Percentiles rank a stretch among this genome's conserved stretches.
Evolutionary conservation across 1,140 invertebrate species (phyloP).

Genomic region (Lordiphosa clarofinis): DNA sequence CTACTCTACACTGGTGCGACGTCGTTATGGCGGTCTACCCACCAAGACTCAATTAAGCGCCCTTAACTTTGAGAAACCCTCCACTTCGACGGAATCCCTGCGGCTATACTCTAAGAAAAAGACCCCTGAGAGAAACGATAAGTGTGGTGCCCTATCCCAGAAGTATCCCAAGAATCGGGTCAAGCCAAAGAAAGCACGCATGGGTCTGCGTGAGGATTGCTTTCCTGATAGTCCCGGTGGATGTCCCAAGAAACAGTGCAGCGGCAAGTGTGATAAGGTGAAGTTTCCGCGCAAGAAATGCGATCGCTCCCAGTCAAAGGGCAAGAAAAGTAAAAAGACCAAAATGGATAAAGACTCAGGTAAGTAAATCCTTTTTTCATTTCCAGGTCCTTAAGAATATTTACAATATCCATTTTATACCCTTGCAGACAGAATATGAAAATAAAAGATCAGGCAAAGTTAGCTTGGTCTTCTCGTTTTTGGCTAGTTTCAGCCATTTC

Average conservation of each 20-base stretch:
- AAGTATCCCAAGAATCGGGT: constrained; percentile 25
- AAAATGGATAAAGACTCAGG: background rate
- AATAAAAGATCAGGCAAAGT: too few relatives aligned
- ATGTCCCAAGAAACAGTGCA: constrained; percentile 15
- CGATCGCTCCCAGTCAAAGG: constrained; percentile 5
- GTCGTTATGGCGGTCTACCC: constrained; percentile 14
- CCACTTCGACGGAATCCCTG: background rate
- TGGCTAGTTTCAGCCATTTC: too few relatives aligned
- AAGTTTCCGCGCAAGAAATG: constrained; percentile 49
- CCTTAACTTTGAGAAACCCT: background rate
- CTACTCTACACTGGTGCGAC: constrained; percentile 12
- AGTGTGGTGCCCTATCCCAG: constrained; percentile 15
- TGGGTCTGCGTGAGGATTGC: constrained; percentile 33
- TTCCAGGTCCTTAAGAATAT: too few relatives aligned
- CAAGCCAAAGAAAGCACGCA: constrained; percentile 33
- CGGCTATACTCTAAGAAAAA: constrained; percentile 19
- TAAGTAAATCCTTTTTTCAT: too few relatives aligned
- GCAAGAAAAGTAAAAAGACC: constrained; percentile 1
- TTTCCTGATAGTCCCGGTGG: background rate
- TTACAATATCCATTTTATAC: too few relatives aligned
- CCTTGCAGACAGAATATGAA: too few relatives aligned
- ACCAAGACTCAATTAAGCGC: background rate
- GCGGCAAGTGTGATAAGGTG: constrained; percentile 18
- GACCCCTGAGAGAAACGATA: constrained; percentile 6
- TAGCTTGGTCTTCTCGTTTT: too few relatives aligned